These are phyloP conservation scores for Pangasius macronema DNA, from an alignment of 2,797 vertebrate genomes.

Conservation along the genomic window DNA sequence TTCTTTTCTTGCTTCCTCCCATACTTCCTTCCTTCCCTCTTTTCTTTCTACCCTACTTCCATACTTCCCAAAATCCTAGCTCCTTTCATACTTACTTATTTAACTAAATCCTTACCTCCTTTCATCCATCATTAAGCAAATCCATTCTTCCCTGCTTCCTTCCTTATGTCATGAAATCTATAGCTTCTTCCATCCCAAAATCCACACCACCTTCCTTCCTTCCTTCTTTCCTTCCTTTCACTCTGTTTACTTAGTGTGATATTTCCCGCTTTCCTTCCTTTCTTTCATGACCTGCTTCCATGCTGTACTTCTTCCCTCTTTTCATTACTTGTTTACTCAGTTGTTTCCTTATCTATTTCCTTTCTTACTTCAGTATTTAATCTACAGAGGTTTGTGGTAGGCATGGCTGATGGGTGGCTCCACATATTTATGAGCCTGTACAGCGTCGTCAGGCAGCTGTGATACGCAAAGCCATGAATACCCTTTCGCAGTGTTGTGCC, in stretches of 20 bases:
- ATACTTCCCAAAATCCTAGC: neutral
- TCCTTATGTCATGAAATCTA: neutral
- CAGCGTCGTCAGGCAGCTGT: neutral
- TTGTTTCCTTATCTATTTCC: neutral
- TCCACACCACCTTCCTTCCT: neutral
- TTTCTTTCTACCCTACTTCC: neutral
- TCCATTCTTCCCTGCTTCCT: neutral
- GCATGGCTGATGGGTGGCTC: neutral
- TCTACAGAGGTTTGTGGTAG: neutral
- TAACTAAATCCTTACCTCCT: neutral
- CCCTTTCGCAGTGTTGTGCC: constrained; percentile 15
- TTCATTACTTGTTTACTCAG: neutral
- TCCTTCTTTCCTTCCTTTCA: neutral
- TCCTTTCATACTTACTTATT: neutral
- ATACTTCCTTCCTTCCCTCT: neutral
- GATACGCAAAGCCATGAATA: constrained; percentile 26
- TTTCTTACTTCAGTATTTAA: neutral
- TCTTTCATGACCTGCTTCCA: neutral
- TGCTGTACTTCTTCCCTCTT: neutral
- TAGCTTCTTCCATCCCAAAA: neutral
- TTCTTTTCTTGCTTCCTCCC: neutral
- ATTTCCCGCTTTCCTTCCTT: neutral
- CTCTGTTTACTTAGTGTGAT: neutral
- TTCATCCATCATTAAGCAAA: neutral
- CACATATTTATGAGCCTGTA: neutral